phyloP scores from a whole-genome alignment of 2,797 vertebrate species.

The Ficedula albicollis region DNA sequence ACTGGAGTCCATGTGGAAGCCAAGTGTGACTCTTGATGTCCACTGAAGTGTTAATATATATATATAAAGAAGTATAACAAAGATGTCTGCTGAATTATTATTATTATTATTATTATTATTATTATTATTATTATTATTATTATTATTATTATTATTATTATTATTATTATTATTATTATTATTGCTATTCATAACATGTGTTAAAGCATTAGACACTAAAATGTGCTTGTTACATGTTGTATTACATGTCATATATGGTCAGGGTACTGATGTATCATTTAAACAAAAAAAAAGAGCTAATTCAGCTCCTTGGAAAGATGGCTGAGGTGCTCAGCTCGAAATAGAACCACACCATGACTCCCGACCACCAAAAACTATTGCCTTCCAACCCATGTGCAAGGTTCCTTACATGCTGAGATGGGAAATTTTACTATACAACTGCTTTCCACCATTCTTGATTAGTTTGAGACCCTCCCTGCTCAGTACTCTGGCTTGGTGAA shows the following conservation, averaged over 20 bases:
- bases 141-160: background rate
- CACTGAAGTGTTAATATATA: background rate
- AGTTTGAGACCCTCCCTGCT: background rate
- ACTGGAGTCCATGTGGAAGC: background rate
- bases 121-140: no score
- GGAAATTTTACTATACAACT: background rate
- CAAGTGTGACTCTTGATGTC: background rate
- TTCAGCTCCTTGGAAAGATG: background rate
- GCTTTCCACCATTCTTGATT: background rate
- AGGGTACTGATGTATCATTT: background rate
- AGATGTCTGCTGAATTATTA: accelerated
- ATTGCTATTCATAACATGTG: background rate
- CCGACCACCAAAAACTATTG: background rate
- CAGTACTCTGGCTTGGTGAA: background rate
- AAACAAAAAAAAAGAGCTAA: background rate
- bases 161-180: background rate
- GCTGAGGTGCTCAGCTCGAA: background rate
- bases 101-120: background rate
- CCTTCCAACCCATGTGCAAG: background rate
- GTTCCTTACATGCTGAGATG: background rate
- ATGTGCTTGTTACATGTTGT: background rate
- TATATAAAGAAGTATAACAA: background rate
- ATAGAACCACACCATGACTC: background rate
- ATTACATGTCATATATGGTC: background rate
- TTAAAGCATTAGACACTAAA: background rate